These are phyloP conservation scores for Heliconius hermathena DNA, from an alignment of 1,140 invertebrate species.

Conservation along the genomic window DNA sequence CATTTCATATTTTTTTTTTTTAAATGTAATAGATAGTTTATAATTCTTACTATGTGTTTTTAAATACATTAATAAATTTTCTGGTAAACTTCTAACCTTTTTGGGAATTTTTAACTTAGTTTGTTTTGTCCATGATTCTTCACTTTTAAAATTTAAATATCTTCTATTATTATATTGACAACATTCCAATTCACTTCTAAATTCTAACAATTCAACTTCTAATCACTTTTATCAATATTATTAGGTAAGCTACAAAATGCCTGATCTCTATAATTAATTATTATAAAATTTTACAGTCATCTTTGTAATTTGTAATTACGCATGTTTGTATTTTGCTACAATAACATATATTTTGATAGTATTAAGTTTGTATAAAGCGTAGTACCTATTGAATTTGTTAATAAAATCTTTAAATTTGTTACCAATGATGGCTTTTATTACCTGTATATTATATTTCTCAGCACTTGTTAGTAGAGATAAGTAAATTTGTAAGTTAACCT, in stretches of 20 bases:
- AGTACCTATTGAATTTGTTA: conserved; percentile 49
- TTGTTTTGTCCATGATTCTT: background rate
- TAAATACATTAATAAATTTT: background rate
- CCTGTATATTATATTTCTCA: background rate
- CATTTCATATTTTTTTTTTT: background rate
- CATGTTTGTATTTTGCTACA: conserved; percentile 34
- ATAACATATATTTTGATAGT: conserved; percentile 37
- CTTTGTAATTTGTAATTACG: conserved; percentile 31
- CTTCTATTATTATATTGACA: background rate
- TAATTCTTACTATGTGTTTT: background rate
- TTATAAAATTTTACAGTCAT: conserved; percentile 26
- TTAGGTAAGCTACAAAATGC: conserved; percentile 17
- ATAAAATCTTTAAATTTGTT: conserved; percentile 58
- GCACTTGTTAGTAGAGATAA: too few relatives aligned
- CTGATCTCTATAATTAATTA: conserved; percentile 23
- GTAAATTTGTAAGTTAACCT: too few relatives aligned
- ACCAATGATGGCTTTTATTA: conserved; percentile 37
- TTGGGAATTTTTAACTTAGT: background rate
- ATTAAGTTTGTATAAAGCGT: conserved; percentile 20
- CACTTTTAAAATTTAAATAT: conserved; percentile 5
- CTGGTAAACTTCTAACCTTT: background rate
- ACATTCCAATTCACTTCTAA: conserved; percentile 1
- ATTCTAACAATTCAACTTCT: background rate
- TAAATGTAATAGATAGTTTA: background rate
- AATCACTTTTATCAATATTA: background rate